A percentile compares a stretch with the other conserved stretches of the same genome.
Evolutionary conservation across 2,888 invertebrate species (phyloP).

Genomic region (Synergus japonicus): DNA sequence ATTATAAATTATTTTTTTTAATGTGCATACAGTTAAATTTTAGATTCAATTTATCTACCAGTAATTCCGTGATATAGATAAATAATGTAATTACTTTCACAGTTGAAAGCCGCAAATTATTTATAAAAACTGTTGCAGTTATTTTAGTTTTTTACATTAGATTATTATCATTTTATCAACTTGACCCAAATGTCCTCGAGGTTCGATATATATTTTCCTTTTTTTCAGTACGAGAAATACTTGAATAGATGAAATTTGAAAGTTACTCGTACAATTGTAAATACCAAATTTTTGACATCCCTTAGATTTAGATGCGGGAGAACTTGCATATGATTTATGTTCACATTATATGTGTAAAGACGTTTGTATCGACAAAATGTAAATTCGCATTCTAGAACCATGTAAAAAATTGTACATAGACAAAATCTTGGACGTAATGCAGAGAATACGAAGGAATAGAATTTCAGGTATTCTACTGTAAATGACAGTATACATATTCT

Average conservation of each 20-base stretch:
- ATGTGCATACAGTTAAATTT: slow-evolving; percentile 44
- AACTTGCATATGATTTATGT: slow-evolving; percentile 22
- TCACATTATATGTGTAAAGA: slow-evolving; percentile 11
- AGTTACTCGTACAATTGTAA: not conserved
- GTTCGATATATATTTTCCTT: not conserved
- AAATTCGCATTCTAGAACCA: slow-evolving; percentile 55
- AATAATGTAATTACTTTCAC: slow-evolving; percentile 41
- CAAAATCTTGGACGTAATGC: slow-evolving; percentile 10
- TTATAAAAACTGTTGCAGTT: slow-evolving; percentile 1
- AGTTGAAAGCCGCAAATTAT: not conserved
- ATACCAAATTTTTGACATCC: not conserved
- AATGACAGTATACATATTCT: slow-evolving; percentile 28
- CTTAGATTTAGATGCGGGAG: slow-evolving; percentile 30
- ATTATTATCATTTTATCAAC: not conserved
- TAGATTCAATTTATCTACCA: slow-evolving; percentile 67
- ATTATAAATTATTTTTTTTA: not conserved
- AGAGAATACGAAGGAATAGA: not conserved
- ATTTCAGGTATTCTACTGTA: slow-evolving; percentile 15
- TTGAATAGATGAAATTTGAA: not conserved
- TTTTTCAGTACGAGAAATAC: not conserved
- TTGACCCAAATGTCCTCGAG: not conserved
- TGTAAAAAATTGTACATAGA: slow-evolving; percentile 33
- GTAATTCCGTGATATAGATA: slow-evolving; percentile 72
- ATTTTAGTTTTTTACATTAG: slow-evolving; percentile 1
- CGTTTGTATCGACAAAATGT: slow-evolving; percentile 39